Percentiles rank a stretch among this genome's conserved stretches.
phyloP scores from a whole-genome alignment of 2,797 vertebrate genomes.

The Harpagifer antarcticus region DNA sequence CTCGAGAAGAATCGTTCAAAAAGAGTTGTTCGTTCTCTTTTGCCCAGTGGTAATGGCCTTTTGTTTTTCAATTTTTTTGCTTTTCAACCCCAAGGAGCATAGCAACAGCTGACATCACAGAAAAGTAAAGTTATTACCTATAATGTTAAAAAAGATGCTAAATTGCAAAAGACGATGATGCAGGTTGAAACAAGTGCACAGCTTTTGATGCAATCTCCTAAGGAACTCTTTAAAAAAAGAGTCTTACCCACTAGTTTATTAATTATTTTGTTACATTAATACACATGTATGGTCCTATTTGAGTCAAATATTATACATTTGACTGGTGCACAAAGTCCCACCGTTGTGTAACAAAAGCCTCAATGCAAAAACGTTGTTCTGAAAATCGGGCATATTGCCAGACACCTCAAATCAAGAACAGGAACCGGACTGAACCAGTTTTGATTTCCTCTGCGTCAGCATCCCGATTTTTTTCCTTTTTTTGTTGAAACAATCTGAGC shows the following conservation, averaged over 20 bases:
- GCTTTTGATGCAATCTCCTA: background rate
- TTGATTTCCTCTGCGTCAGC: slow-evolving; percentile 60
- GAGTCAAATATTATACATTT: background rate
- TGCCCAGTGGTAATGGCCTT: slow-evolving; percentile 8
- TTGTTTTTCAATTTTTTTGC: slow-evolving; percentile 8
- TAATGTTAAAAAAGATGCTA: background rate
- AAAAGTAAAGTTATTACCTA: background rate
- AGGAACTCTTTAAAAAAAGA: slow-evolving; percentile 7
- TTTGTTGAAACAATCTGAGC: background rate
- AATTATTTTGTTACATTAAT: background rate
- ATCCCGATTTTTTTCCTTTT: background rate
- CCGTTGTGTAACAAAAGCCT: background rate
- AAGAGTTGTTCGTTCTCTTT: slow-evolving; percentile 4
- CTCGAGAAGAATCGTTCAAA: slow-evolving; percentile 17
- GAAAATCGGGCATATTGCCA: slow-evolving; percentile 60
- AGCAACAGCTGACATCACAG: slow-evolving; percentile 42
- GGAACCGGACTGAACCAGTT: slow-evolving; percentile 63
- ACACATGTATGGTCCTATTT: background rate
- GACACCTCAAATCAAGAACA: slow-evolving; percentile 58
- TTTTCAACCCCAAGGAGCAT: slow-evolving; percentile 12
- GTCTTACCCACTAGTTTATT: background rate
- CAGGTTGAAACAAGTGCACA: background rate
- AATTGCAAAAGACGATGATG: background rate
- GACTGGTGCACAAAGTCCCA: background rate
- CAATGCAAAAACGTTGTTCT: slow-evolving; percentile 25